A percentile compares a stretch with the other conserved stretches of the same genome.
phyloP scores from a whole-genome alignment of 2,797 vertebrate genomes.

The Argentina silus region DNA sequence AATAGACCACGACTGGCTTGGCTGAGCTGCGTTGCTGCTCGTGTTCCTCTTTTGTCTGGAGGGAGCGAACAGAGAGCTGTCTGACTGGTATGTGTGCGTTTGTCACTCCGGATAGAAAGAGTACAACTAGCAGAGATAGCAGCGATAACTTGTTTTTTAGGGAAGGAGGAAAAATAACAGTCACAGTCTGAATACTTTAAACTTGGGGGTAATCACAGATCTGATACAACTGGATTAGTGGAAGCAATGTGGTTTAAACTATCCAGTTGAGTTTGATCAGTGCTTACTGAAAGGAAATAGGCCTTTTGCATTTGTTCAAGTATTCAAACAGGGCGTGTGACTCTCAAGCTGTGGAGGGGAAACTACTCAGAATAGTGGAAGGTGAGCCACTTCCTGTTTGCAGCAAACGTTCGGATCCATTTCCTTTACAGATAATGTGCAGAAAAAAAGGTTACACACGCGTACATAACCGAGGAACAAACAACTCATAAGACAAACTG shows the following conservation, averaged over 20 bases:
- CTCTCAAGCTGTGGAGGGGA: background rate
- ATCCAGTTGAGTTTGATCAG: too few relatives aligned
- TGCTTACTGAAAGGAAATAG: too few relatives aligned
- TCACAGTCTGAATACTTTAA: too few relatives aligned
- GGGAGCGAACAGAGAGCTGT: conserved; percentile 29
- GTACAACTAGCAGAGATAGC: background rate
- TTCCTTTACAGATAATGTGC: conserved; percentile 47
- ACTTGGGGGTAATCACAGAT: too few relatives aligned
- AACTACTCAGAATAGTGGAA: conserved; percentile 10
- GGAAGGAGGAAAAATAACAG: background rate
- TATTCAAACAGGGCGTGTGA: background rate
- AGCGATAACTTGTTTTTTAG: background rate
- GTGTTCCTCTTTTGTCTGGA: conserved; percentile 67
- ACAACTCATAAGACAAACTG: too few relatives aligned
- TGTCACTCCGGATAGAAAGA: conserved; percentile 34
- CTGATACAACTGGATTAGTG: background rate
- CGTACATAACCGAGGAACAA: too few relatives aligned
- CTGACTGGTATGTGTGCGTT: conserved; percentile 56
- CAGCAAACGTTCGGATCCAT: conserved; percentile 12
- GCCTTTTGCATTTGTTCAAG: conserved; percentile 14
- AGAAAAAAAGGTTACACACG: conserved; percentile 17
- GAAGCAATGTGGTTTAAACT: too few relatives aligned
- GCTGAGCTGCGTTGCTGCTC: conserved; percentile 29
- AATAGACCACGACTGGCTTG: background rate
- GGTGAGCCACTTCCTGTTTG: conserved; percentile 48